These are phyloP conservation scores for Oreochromis aureus DNA, from an alignment of 2,113 vertebrate species.

Conservation along the genomic window DNA sequence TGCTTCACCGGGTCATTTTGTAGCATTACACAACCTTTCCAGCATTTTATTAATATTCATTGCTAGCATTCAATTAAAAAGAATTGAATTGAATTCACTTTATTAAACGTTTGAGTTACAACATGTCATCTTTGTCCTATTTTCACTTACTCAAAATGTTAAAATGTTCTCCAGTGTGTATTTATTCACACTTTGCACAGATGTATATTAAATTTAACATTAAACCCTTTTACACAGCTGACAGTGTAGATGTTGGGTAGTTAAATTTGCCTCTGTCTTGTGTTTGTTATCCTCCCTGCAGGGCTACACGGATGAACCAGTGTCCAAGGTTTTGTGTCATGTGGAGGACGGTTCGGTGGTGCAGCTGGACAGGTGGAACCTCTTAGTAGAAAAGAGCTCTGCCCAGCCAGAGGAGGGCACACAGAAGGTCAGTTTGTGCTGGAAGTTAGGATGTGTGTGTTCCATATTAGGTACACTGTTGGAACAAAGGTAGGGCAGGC, in stretches of 20 bases:
- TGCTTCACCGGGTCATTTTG: not conserved
- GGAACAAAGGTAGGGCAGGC: not conserved
- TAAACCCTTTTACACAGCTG: not conserved
- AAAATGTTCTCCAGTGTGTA: not conserved
- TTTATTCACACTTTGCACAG: not conserved
- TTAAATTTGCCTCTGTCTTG: not conserved
- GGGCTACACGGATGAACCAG: constrained; percentile 96
- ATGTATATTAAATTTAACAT: not conserved
- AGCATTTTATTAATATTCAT: not conserved
- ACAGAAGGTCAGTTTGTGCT: constrained; percentile 66
- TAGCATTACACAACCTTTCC: not conserved
- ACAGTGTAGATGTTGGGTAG: not conserved
- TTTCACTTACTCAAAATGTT: not conserved
- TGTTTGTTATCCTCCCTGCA: constrained; percentile 29
- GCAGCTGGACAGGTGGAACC: constrained; percentile 96
- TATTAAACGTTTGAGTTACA: not conserved
- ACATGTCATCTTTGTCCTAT: not conserved
- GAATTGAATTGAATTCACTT: not conserved
- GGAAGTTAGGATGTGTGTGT: not conserved
- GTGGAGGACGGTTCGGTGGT: constrained; percentile 96
- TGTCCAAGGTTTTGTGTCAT: constrained; percentile 95
- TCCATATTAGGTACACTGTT: not conserved
- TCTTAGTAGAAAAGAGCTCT: constrained; percentile 79
- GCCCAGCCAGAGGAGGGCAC: constrained; percentile 82
- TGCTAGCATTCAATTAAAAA: not conserved